phyloP scores from a whole-genome alignment of 2,113 vertebrate species.

The Gadus chalcogrammus region DNA sequence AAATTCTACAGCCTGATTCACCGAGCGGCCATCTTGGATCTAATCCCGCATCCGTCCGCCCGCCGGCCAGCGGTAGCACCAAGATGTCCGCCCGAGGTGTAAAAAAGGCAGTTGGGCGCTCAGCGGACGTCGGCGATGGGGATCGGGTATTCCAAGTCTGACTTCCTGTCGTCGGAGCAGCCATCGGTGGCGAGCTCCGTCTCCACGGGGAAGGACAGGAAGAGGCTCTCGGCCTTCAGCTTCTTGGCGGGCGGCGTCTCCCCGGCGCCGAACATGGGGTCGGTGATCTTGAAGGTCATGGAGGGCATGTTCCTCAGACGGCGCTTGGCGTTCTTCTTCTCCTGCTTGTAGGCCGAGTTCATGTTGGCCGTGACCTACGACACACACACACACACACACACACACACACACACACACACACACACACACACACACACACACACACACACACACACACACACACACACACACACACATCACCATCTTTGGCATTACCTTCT shows the following conservation, averaged over 20 bases:
- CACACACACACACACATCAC: too few species aligned
- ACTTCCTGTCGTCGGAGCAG: conserved; percentile 54
- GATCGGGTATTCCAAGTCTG: conserved; percentile 54
- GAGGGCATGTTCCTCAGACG: conserved; percentile 61
- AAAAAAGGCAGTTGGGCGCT: conserved; percentile 2
- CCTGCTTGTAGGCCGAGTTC: conserved; percentile 77
- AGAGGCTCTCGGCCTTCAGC: conserved; percentile 72
- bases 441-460: too few species aligned
- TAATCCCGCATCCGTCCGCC: not conserved
- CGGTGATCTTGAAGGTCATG: conserved; percentile 69
- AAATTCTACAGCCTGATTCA: too few species aligned
- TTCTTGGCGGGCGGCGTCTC: conserved; percentile 69
- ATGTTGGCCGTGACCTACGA: conserved; percentile 81
- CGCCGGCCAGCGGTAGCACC: not conserved
- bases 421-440: too few species aligned
- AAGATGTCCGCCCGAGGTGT: too few species aligned
- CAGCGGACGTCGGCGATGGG: conserved; percentile 58
- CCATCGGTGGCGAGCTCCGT: conserved; percentile 73
- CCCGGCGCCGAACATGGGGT: conserved; percentile 56
- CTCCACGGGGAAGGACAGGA: conserved; percentile 80
- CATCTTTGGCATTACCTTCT: too few species aligned
- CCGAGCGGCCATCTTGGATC: not conserved
- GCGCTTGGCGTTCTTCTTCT: conserved; percentile 74
- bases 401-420: not conserved
- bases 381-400: not conserved